Evolutionary conservation across 2,888 invertebrate species (phyloP).

Genomic region (Leucozona laternaria): DNA sequence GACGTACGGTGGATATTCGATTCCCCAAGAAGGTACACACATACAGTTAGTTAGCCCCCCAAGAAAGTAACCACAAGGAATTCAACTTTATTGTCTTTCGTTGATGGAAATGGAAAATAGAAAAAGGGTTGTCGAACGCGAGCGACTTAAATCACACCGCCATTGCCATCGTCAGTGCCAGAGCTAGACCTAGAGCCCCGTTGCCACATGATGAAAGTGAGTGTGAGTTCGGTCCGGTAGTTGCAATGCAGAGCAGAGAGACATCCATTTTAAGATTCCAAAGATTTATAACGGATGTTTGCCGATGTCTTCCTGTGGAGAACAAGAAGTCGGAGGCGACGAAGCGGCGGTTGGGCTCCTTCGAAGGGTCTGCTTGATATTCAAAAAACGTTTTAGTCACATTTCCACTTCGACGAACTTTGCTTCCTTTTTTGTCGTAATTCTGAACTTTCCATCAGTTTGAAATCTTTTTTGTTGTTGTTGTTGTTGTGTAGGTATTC

Average conservation of each 20-base stretch:
- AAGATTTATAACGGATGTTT: conserved; percentile 72
- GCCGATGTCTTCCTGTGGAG: conserved; percentile 36
- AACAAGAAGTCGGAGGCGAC: not conserved
- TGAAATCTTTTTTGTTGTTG: conserved; percentile 10
- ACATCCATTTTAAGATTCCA: conserved; percentile 68
- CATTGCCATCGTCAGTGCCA: not conserved
- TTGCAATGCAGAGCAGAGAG: not conserved
- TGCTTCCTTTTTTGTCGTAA: conserved; percentile 39
- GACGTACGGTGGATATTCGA: conserved; percentile 37
- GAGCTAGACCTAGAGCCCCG: too few species aligned
- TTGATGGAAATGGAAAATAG: conserved; percentile 28
- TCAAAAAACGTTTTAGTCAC: conserved; percentile 74
- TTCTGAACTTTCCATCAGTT: conserved; percentile 22
- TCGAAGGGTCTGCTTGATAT: conserved; percentile 65
- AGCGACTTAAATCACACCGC: conserved; percentile 65
- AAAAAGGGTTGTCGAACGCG: conserved; percentile 68
- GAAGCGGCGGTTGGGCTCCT: not conserved
- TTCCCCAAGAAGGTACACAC: conserved; percentile 27
- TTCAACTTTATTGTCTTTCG: conserved; percentile 59
- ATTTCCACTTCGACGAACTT: conserved; percentile 72
- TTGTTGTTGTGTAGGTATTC: not conserved
- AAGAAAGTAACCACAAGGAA: conserved; percentile 31
- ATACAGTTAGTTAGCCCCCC: conserved; percentile 6
- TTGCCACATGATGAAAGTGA: conserved; percentile 19
- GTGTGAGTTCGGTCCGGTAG: conserved; percentile 64